Conservation (phyloP, 2,113 vertebrate genomes). For the Ceratotherium simum region DNA sequence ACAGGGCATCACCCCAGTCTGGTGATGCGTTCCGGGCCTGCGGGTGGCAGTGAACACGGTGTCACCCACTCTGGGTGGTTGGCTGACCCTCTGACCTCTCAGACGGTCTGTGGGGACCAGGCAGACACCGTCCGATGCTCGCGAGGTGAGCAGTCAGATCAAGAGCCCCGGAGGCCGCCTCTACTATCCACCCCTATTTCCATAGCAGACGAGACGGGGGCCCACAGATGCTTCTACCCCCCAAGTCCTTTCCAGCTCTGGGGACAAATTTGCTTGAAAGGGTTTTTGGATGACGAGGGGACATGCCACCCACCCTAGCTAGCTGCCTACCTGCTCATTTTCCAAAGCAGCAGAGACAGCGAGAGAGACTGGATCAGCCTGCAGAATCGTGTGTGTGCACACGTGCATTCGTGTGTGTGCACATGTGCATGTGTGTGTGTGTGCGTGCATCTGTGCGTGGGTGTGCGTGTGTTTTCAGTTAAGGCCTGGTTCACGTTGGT, state of each 20-base stretch:
- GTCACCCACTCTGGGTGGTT: too few relatives aligned
- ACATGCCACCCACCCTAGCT: fast-evolving
- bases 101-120: background rate
- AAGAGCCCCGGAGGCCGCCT: fast-evolving
- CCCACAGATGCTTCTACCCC: fast-evolving
- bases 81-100: background rate
- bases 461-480: background rate
- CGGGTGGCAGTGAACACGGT: background rate
- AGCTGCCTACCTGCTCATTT: background rate
- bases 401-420: background rate
- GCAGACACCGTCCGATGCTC: fast-evolving
- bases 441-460: background rate
- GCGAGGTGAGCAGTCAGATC: fast-evolving
- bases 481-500: conserved; percentile 57
- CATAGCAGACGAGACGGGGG: fast-evolving
- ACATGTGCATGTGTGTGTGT: background rate
- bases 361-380: background rate
- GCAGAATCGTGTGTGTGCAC: fast-evolving
- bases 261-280: background rate
- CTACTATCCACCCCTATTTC: fast-evolving
- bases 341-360: background rate
- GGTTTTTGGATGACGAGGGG: background rate
- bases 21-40: background rate
- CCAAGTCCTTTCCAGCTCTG: background rate
- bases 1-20: background rate